These are phyloP conservation scores for Agrotis clavis DNA, from an alignment of 2,888 invertebrate genomes.

Conservation along the genomic window DNA sequence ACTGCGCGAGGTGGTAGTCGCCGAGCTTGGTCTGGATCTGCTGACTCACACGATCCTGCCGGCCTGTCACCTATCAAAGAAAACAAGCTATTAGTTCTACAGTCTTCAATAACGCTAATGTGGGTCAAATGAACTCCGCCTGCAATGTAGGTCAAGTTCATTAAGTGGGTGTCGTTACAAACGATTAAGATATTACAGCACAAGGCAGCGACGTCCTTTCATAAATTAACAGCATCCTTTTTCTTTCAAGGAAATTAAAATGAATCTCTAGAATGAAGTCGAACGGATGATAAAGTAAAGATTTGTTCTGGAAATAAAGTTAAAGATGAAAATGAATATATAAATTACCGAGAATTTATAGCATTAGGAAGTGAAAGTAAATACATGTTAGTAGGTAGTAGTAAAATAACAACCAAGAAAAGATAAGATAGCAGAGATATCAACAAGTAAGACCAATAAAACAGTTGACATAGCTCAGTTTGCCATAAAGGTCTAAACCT, in stretches of 20 bases:
- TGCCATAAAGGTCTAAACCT: constrained; percentile 32
- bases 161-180: constrained; percentile 33
- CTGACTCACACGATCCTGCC: constrained; percentile 92
- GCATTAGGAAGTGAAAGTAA: constrained; percentile 14
- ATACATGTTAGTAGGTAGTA: neutral
- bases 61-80: constrained; percentile 92
- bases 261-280: constrained; percentile 10
- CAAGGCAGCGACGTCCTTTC: constrained; percentile 22
- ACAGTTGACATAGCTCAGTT: constrained; percentile 40
- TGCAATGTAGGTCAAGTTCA: constrained; percentile 35
- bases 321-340: constrained; percentile 14
- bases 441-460: constrained; percentile 29
- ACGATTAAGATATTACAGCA: constrained; percentile 45
- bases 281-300: constrained; percentile 23
- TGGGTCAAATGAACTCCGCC: constrained; percentile 21
- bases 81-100: constrained; percentile 11
- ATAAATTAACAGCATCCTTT: constrained; percentile 38
- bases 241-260: constrained; percentile 27
- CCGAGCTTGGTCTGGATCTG: constrained; percentile 94
- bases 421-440: constrained; percentile 36
- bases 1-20: constrained; percentile 93
- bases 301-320: constrained; percentile 6
- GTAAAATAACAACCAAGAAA: neutral
- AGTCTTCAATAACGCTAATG: constrained; percentile 17
- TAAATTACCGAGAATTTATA: constrained; percentile 18